A percentile compares a stretch with the other conserved stretches of the same genome.
phyloP scores from a whole-genome alignment of 37 sponge, comb jelly and placozoan species.

The Cladorhizidae sp. region DNA sequence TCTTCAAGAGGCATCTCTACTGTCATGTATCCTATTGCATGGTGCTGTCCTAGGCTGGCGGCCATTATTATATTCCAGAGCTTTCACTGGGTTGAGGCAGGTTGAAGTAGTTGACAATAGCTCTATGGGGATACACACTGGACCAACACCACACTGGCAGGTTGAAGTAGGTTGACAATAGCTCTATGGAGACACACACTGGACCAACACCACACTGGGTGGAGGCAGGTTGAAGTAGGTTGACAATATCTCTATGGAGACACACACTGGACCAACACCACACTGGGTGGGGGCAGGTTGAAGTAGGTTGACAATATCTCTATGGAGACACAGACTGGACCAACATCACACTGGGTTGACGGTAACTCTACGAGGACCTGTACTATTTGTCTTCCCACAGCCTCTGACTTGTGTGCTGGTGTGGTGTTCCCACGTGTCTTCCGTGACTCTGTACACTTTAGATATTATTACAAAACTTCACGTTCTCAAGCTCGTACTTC shows the following conservation, averaged over 20 bases:
- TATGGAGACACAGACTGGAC: no score
- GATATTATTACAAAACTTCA: not conserved
- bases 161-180: no score
- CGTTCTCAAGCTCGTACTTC: not conserved
- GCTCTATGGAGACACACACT: no score
- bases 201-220: no score
- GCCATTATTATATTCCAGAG: not conserved
- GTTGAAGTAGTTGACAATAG: no score
- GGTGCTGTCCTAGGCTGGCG: not conserved
- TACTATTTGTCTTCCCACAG: no score
- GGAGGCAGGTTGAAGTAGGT: not conserved
- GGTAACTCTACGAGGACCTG: no score
- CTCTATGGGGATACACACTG: no score
- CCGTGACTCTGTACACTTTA: not conserved
- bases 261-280: not conserved
- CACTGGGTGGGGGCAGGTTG: not conserved
- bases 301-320: not conserved
- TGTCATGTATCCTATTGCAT: conserved; percentile 63
- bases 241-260: not conserved
- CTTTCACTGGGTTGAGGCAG: not conserved
- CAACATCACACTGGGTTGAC: no score
- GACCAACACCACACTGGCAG: no score
- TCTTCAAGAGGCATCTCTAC: conserved; percentile 67
- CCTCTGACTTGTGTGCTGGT: no score
- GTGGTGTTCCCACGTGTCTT: not conserved